phyloP scores from a whole-genome alignment of 2,888 invertebrate genomes.

The Drosophila histrio region DNA sequence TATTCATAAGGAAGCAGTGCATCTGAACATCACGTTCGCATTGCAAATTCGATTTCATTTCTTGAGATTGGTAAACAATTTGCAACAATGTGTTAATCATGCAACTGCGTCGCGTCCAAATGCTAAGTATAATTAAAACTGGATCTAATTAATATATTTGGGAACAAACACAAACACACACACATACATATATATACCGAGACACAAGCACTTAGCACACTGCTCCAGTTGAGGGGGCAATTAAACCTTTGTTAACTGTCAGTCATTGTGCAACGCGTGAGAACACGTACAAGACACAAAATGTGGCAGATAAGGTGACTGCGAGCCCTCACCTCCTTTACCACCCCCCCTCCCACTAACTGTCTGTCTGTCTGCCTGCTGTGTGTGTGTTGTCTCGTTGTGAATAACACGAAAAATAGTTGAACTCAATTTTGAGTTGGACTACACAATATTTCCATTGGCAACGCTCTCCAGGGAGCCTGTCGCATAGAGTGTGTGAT shows the following conservation, averaged over 20 bases:
- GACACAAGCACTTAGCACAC: slow-evolving; percentile 13
- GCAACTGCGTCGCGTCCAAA: slow-evolving; percentile 5
- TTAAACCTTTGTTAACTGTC: slow-evolving; percentile 42
- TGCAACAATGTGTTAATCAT: slow-evolving; percentile 56
- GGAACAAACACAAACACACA: slow-evolving; percentile 5
- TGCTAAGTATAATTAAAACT: slow-evolving; percentile 8
- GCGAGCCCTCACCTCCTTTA: neutral
- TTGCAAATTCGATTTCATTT: slow-evolving; percentile 29
- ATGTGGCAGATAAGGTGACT: slow-evolving; percentile 52
- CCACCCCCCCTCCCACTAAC: neutral
- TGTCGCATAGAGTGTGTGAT: slow-evolving; percentile 5
- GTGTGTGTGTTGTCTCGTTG: neutral
- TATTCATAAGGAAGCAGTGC: slow-evolving; percentile 48
- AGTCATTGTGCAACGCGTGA: slow-evolving; percentile 59
- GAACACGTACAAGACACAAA: slow-evolving; percentile 47
- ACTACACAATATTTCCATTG: slow-evolving; percentile 13
- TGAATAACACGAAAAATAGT: slow-evolving; percentile 14
- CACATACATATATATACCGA: neutral
- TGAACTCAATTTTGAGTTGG: slow-evolving; percentile 33
- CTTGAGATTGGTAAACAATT: slow-evolving; percentile 26
- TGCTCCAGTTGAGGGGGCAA: slow-evolving; percentile 43
- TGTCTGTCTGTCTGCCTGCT: neutral
- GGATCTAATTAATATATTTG: slow-evolving; percentile 21
- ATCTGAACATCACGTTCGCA: slow-evolving; percentile 32
- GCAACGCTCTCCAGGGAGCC: slow-evolving; percentile 27